Percentiles rank a stretch among this genome's conserved stretches.
phyloP scores from a whole-genome alignment of 1,140 invertebrate genomes.

The Brachionus paranguensis region DNA sequence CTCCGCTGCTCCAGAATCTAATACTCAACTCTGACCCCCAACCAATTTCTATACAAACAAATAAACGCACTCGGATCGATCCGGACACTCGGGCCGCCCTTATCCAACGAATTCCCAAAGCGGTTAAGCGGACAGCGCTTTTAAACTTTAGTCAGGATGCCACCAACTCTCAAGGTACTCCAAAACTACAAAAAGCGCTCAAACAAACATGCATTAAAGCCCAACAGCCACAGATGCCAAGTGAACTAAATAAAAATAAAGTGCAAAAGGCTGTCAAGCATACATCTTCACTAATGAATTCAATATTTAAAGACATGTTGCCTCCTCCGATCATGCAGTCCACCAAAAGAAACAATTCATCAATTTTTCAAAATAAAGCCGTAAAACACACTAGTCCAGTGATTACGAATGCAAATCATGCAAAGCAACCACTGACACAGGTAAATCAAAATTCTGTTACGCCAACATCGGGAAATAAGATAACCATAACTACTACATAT shows the following conservation, averaged over 20 bases:
- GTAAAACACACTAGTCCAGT: slow-evolving; percentile 24
- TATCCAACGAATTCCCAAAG: slow-evolving; percentile 30
- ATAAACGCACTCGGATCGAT: slow-evolving; percentile 29
- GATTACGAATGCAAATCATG: background rate
- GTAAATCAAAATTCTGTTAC: slow-evolving; percentile 11
- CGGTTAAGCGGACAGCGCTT: slow-evolving; percentile 30
- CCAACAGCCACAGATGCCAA: background rate
- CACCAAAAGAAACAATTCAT: background rate
- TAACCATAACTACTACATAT: slow-evolving; percentile 34
- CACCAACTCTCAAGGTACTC: background rate
- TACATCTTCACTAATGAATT: background rate
- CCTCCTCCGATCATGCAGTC: slow-evolving; percentile 38
- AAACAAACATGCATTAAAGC: background rate
- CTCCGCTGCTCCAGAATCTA: background rate
- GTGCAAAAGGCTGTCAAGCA: slow-evolving; percentile 38
- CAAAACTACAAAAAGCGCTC: background rate
- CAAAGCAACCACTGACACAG: background rate
- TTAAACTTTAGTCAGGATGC: background rate
- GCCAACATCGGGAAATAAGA: background rate
- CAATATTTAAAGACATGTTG: slow-evolving; percentile 8
- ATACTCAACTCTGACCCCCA: background rate
- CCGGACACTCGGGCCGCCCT: slow-evolving; percentile 27
- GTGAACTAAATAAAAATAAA: background rate
- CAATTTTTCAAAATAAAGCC: background rate
- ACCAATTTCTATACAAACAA: background rate